Base-by-base conservation (phyloP, 2,797 vertebrate genomes). In the Psittacula derbiana region DNA sequence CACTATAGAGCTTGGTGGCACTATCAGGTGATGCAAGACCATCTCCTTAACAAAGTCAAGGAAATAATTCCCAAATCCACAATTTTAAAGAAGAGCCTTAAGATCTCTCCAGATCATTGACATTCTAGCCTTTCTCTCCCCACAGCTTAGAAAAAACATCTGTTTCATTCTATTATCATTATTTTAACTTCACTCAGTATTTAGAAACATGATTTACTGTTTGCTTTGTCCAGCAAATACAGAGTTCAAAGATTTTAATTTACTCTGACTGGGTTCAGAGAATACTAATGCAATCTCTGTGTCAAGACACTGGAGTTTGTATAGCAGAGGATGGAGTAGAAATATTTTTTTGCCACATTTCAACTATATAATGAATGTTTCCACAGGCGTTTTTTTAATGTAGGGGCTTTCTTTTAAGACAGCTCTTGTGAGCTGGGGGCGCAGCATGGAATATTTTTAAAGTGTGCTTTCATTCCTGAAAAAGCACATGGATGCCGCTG, bases 1-100 rank as follows among this genome's bases (percentile, higher is more conserved):
- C 1, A 0, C 25, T 1, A 1, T 2, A 43, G 47, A 40, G 6
- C 28, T 19, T 12, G 46, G 46, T 38, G 60, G n/a, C 41, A 14
- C 66, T 15, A 20, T 5, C 80, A 73, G 61, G 11, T 8, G 30
- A 12, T 0, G 1, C 33, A 15, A 61, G 15, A 11, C 25, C 61
- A 43, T 25, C 46, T 75, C 69, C 62, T 49, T 67, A 44, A 27
- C 72, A 67, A 70, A 72, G 47, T 6, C 58, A 50, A 50, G 36
- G 73, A 27, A 81, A 44, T 43, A 33, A 41, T 36, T 49, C 67
- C 62, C 55, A 52, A 11, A 30, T 9, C 44, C 30, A 44, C 25
- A 7, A 4, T 31, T 27, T 38, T 49, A 9, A 10, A 10, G 3
- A 49, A 28, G 23, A 4, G 6, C 60, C 58, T 64, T 30, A 4